A percentile compares a stretch with the other conserved stretches of the same genome.
Conservation (phyloP, 2,888 invertebrate genomes). For the Myopa testacea region DNA sequence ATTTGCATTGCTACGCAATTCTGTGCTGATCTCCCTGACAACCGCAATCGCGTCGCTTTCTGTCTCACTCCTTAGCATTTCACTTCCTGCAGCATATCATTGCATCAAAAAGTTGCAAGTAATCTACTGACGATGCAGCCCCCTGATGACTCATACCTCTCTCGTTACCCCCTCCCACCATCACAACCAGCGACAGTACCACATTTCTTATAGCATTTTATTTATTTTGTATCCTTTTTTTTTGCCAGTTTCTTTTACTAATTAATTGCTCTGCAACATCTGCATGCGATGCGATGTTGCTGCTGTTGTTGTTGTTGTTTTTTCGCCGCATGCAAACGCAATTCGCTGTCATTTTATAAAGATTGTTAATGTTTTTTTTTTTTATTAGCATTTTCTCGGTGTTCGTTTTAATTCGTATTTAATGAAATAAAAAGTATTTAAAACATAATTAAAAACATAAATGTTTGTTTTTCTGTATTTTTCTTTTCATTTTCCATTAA, state of each 20-base stretch:
- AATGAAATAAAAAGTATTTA: constrained; percentile 6
- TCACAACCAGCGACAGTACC: neutral
- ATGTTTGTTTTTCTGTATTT: constrained; percentile 17
- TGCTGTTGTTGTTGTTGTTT: no score
- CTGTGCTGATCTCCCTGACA: constrained; percentile 15
- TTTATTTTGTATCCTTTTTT: neutral
- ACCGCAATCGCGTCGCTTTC: neutral
- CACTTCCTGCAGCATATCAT: neutral
- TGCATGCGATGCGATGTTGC: no score
- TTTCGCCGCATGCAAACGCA: constrained; percentile 12
- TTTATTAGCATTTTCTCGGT: neutral
- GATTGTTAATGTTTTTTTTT: constrained; percentile 1
- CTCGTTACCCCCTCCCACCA: neutral
- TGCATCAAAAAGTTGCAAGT: neutral
- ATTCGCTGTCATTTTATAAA: neutral
- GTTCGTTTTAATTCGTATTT: constrained; percentile 2
- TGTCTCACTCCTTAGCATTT: neutral
- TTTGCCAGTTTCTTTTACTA: constrained; percentile 20
- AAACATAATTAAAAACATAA: constrained; percentile 24
- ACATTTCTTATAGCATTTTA: neutral
- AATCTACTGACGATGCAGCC: neutral
- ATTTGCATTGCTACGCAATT: constrained; percentile 21
- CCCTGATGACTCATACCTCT: neutral
- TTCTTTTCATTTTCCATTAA: neutral
- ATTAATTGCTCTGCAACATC: constrained; percentile 26